phyloP scores from a whole-genome alignment of 2,113 vertebrate species.

The Mormyrus lacerda region DNA sequence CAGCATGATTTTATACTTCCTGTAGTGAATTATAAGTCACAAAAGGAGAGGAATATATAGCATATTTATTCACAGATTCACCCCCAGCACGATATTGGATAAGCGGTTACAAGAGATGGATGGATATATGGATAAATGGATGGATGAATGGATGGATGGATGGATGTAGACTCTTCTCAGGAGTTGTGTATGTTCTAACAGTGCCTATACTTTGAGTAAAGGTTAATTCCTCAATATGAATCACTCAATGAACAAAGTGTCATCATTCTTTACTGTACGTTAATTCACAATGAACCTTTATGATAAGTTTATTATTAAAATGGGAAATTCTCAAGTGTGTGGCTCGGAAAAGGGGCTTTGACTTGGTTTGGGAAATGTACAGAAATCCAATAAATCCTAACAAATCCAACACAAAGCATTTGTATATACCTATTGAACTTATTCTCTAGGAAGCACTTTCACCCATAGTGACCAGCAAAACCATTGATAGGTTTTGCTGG shows the following conservation, averaged over 20 bases:
- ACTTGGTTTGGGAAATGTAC: not conserved
- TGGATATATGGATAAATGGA: not conserved
- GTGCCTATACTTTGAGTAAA: not conserved
- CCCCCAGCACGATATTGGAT: not conserved
- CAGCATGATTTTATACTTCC: not conserved
- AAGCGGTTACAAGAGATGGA: not conserved
- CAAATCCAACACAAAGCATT: not conserved
- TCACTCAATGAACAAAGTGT: not conserved
- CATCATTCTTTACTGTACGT: not conserved
- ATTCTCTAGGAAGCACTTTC: not conserved
- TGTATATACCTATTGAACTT: not conserved
- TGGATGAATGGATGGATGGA: not conserved
- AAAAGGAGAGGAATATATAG: not conserved
- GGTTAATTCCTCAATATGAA: not conserved
- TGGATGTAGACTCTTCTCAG: not conserved
- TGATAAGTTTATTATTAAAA: not conserved
- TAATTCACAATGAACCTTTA: not conserved
- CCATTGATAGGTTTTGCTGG: not conserved
- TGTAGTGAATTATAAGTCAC: not conserved
- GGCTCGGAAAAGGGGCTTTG: not conserved
- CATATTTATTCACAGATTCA: not conserved
- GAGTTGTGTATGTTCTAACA: not conserved
- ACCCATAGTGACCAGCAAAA: not conserved
- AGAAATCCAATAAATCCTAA: not conserved
- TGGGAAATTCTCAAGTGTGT: not conserved